Evolutionary conservation across 2,797 vertebrate species (phyloP), one percentile per base, ranked within the genome.

Genomic region (Falco cherrug): DNA sequence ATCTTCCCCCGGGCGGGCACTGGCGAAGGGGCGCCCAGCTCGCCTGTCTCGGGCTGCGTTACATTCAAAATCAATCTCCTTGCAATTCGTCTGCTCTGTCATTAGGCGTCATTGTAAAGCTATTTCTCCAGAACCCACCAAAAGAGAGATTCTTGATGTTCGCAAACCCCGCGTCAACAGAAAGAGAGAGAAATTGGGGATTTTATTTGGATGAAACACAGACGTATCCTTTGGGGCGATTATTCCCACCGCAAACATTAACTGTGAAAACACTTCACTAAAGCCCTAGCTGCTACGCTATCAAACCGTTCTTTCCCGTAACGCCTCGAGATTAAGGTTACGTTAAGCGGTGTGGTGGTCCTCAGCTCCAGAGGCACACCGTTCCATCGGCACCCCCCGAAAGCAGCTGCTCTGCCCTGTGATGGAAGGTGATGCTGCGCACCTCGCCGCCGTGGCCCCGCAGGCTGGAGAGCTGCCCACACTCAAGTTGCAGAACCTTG

Each of bases 21-120:
- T 28, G 93, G 94, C 54, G 75, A 67, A 77, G 85, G 56, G 61
- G 90, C 96, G 84, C 89, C 37, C 83, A 14, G 95, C 95, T 87
- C 80, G 17, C 5, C 90, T 22, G 89, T 77, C 92, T 94, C 91
- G 87, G 53, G 96, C 76, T 87, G 93, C 54, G 95, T 76, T 94
- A 94, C 95, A 82, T 89, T 86, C 83, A 71, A 91, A 79, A 97
- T 84, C 96, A 43, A 67, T 87, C 97, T 92, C 95, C 95, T 67
- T 98, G 98, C 98, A 98, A 93, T 98, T 98, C 98, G 95, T 79
- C 98, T 90, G 94, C 94, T 98, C 96, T 95, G 97, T 96, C 98
- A 97, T 98, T 98, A 98, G 98, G 98, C 98, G 98, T 98, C 98
- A 98, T 98, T 89, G 97, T 97, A 96, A 97, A 98, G 97, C 98